Conservation (phyloP, 2,888 invertebrate genomes). For the Brachycybe producta region DNA sequence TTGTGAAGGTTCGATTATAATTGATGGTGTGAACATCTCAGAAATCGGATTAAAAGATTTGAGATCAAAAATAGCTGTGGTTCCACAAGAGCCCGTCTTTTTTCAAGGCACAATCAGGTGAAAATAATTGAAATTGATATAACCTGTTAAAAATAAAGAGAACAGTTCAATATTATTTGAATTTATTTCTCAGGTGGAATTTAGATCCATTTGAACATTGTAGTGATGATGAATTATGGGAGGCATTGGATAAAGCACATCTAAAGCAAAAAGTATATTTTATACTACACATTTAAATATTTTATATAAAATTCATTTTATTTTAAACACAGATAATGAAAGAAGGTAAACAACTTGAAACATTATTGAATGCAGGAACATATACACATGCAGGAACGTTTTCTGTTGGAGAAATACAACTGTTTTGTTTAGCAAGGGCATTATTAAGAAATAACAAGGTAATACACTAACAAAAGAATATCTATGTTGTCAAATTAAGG, state of each 20-base stretch:
- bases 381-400: slow-evolving; percentile 25
- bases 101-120: slow-evolving; percentile 31
- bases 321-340: slow-evolving; percentile 23
- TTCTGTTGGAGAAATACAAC: slow-evolving; percentile 31
- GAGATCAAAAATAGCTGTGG: slow-evolving; percentile 28
- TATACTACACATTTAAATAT: too few relatives aligned
- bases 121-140: too few relatives aligned
- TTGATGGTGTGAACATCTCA: slow-evolving; percentile 42
- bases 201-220: slow-evolving; percentile 36
- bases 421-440: slow-evolving; percentile 31
- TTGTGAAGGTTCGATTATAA: slow-evolving; percentile 39
- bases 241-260: slow-evolving; percentile 37
- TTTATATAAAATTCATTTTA: not conserved
- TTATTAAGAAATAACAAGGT: slow-evolving; percentile 30
- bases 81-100: slow-evolving; percentile 31
- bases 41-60: slow-evolving; percentile 34
- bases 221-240: slow-evolving; percentile 36
- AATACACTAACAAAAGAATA: too few relatives aligned
- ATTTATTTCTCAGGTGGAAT: slow-evolving; percentile 34
- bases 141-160: too few relatives aligned
- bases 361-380: slow-evolving; percentile 16
- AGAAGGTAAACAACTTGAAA: slow-evolving; percentile 25
- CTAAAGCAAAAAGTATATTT: slow-evolving; percentile 32
- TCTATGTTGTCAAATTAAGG: too few relatives aligned
- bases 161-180: not conserved